These are phyloP conservation scores for Listronotus bonariensis DNA, from an alignment of 1,140 invertebrate genomes.

Conservation along the genomic window DNA sequence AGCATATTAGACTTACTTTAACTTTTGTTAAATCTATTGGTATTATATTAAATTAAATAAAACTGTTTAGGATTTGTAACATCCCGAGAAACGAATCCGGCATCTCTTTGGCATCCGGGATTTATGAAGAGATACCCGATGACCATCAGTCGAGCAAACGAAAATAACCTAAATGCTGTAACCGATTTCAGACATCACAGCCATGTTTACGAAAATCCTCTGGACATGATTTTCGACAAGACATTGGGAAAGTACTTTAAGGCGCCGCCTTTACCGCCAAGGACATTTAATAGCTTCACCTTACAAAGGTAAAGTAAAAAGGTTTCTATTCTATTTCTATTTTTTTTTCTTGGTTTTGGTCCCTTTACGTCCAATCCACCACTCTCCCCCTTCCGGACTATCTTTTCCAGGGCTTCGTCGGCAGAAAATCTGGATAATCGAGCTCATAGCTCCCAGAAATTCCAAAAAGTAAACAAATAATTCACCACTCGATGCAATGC, in stretches of 20 bases:
- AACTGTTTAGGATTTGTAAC: slow-evolving; percentile 24
- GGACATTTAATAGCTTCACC: slow-evolving; percentile 23
- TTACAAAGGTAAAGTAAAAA: slow-evolving; percentile 21
- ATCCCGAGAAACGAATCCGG: slow-evolving; percentile 57
- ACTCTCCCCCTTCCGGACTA: no score
- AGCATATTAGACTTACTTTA: no score
- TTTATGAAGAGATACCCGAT: slow-evolving; percentile 60
- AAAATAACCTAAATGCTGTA: slow-evolving; percentile 11
- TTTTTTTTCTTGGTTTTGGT: no score
- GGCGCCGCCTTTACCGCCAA: slow-evolving; percentile 48
- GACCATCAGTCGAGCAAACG: slow-evolving; percentile 17
- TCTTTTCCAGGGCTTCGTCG: no score
- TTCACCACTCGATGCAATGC: no score
- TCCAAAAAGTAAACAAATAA: no score
- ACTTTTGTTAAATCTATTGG: no score
- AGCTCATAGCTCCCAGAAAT: no score
- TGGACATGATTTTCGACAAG: slow-evolving; percentile 43
- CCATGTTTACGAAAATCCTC: slow-evolving; percentile 50
- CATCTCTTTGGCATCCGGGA: slow-evolving; percentile 60
- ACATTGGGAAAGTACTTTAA: slow-evolving; percentile 35
- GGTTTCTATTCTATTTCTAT: no score
- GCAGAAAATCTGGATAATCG: no score
- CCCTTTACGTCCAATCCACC: no score
- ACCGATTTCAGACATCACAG: slow-evolving; percentile 8
- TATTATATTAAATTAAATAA: no score